Evolutionary conservation across 2,888 invertebrate genomes (phyloP), one percentile per base, ranked within the genome.

Genomic region (Caradrina clavipalpis): DNA sequence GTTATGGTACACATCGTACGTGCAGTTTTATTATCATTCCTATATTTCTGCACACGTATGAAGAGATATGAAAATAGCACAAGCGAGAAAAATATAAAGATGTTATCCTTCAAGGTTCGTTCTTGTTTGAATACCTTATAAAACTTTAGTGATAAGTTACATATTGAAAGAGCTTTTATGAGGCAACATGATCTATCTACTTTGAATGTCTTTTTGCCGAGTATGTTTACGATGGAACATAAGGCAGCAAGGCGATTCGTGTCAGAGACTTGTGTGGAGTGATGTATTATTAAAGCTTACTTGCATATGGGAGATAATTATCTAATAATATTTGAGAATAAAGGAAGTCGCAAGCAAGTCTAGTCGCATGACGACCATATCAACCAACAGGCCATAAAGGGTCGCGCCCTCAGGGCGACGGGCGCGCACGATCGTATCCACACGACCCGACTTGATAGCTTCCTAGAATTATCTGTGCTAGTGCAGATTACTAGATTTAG

Each of bases 341-440:
- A 60, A 73, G 62, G 57, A 69, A 80, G 67, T 70, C 26, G 49
- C 45, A 45, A 61, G 51, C 45, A 47, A 64, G 54, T 22, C 56
- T 50, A 72, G 76, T 70, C 50, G 62, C 66, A 77, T 80, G 83
- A 78, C 60, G 73, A 39, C 63, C 68, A 83, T 78, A 68, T 67
- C 70, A 74, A 76, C 75, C 60, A 55, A 67, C 63, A 61, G 70
- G 73, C 69, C 69, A 69, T 73, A 74, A 82, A 86, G 90, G 91
- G 89, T 91, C 89, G 86, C 85, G 88, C 86, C 86, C 81, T 75
- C 73, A 19, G 81, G 86, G 82, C 80, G 79, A 73, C 86, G 81
- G 71, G 85, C 79, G 87, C 86, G 86, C 93, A 92, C 93, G 92
- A 91, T 87, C 82, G 74, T 76, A 85, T 86, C 87, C 86, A 86